Evolutionary conservation across 2,113 vertebrate species (phyloP).

Genomic region (Oryzias javanicus): DNA sequence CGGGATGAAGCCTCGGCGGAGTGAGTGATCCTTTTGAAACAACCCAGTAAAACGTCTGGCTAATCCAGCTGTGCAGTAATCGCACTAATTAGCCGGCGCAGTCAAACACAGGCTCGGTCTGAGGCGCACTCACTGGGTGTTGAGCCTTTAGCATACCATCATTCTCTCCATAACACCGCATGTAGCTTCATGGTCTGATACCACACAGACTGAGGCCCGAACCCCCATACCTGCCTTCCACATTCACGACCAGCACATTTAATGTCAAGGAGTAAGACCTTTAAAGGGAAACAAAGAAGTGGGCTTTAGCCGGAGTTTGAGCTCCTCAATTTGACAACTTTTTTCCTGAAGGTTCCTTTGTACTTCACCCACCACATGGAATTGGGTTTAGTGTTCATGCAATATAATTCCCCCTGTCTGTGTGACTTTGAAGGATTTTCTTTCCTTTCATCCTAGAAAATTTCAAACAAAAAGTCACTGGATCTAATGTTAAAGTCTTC

Average conservation of each 20-base stretch:
- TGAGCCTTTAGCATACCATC: slow-evolving; percentile 61
- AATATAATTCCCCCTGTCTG: slow-evolving; percentile 40
- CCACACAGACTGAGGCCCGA: slow-evolving; percentile 43
- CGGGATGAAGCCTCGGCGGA: slow-evolving; percentile 81
- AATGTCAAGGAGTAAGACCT: slow-evolving; percentile 1
- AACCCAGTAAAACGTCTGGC: slow-evolving; percentile 84
- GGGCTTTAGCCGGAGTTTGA: slow-evolving; percentile 4
- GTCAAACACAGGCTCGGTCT: slow-evolving; percentile 75
- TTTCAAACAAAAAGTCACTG: slow-evolving; percentile 49
- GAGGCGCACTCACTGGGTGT: slow-evolving; percentile 44
- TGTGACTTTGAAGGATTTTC: slow-evolving; percentile 34
- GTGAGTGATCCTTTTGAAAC: slow-evolving; percentile 93
- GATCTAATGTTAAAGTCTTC: slow-evolving; percentile 36
- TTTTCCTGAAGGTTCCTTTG: slow-evolving; percentile 32
- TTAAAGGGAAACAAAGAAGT: slow-evolving; percentile 23
- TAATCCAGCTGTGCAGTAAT: slow-evolving; percentile 94
- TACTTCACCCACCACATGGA: slow-evolving; percentile 31
- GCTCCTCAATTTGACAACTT: slow-evolving; percentile 19
- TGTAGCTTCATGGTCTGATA: slow-evolving; percentile 65
- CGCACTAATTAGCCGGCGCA: slow-evolving; percentile 94
- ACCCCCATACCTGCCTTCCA: slow-evolving; percentile 8
- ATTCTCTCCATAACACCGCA: slow-evolving; percentile 34
- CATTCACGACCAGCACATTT: background rate
- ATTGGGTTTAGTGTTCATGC: slow-evolving; percentile 41
- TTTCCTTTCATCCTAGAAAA: slow-evolving; percentile 57